Base-by-base conservation (phyloP, 2,797 vertebrate genomes). In the Dallia pectoralis region DNA sequence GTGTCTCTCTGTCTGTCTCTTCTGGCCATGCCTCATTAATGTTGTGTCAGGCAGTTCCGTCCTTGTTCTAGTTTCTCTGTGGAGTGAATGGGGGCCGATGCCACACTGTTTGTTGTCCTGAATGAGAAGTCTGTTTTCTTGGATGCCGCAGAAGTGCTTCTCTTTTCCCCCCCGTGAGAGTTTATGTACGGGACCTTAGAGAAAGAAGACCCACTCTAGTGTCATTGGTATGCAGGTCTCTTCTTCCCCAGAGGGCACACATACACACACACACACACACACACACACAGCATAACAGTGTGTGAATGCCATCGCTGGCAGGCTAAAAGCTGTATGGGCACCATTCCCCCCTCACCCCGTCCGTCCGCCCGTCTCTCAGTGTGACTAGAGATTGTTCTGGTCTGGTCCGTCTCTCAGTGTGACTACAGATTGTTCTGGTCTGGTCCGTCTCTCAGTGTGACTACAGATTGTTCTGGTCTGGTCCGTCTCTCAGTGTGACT, bases 61-160 rank as follows among this genome's bases (percentile, higher is more conserved):
- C 79, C 74, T 85, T 87, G 83, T 89, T 87, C 81, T 32, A 79
- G 86, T 78, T 85, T 87, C 86, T 83, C 87, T 90, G 82, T 83
- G 85, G 79, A 29, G 82, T 88, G 87, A 89, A 88, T 86, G 82
- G 62, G 72, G 82, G 83, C 85, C 85, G 44, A 68, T 48, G 25
- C 66, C 82, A 76, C 85, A 76, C 85, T 86, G 86, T 84, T 87
- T 83, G 85, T 85, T 87, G 89, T 87, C 84, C 87, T 90, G 88
- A 89, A 88, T 88, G 88, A 89, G 83, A 85, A 85, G 87, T 83
- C 87, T 85, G 86, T 87, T 88, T 85, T 87, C 85, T 85, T 84
- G 80, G 78, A 59, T 72, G 81, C 85, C 82, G 81, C 88, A 86
- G 86, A 77, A 77, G 78, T 62, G 82, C 83, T 76, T 81, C 76